Evolutionary conservation across 2,888 invertebrate species (phyloP), one percentile per base, ranked within the genome.

Genomic region (Cancer borealis): DNA sequence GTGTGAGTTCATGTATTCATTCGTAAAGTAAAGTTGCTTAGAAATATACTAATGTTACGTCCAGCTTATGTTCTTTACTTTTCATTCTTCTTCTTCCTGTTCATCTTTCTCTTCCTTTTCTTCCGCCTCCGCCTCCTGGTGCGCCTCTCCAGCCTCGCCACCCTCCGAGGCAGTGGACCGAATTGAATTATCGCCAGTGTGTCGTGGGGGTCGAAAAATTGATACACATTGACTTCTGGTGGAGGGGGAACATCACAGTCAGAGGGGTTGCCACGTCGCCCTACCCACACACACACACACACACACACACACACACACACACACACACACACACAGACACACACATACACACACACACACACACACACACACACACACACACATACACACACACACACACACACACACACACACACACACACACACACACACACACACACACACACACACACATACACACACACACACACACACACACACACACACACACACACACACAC

Each of bases 101-200:
- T 30, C 30, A 30, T 8, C 46, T 3, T 54, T 26, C 49, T 49
- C 47, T 87, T 49, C 49, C 84, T 49, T 87, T 8, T 49, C 49
- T 89, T 73, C 46, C 92, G 21, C 60, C 26, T 30, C n/a, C 73
- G 12, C 46, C 73, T 47, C 73, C 89, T n/a, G 1, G 14, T 26
- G 10, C 26, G 17, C 60, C 45, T 66, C 91, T 46, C 30, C 89
- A 21, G 60, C 91, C 47, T 21, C 89, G 89, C 30, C 8, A 90
- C 92, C 88, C 88, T 88, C 54, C 66, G 54, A 93, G 91, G 93
- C 93, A 93, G 21, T 60, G 60, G 79, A 93, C 93, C 91, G 91
- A 93, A 93, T 93, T 93, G 93, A 93, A 93, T 93, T 93, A 93
- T 93, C 93, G 93, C 93, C 93, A 91, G 84, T 93, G 93, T 91